A percentile compares a stretch with the other conserved stretches of the same genome.
Evolutionary conservation across 2,888 invertebrate species (phyloP).

Genomic region (Raillietiella orientalis): DNA sequence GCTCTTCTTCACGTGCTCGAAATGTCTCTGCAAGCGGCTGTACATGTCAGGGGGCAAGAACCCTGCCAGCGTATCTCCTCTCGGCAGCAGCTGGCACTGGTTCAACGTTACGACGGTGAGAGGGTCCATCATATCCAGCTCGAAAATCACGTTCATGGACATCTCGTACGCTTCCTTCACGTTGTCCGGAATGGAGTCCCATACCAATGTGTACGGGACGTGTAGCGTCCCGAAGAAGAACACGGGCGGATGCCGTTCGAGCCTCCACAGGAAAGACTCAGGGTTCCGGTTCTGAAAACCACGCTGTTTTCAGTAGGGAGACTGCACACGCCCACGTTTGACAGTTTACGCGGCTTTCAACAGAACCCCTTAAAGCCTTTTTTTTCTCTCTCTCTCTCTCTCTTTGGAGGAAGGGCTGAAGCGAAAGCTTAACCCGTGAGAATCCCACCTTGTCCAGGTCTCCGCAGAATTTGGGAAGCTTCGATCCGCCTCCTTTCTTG

Average conservation of each 20-base stretch:
- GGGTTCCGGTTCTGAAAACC: too few relatives aligned
- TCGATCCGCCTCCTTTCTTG: too few relatives aligned
- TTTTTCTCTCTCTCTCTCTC: too few relatives aligned
- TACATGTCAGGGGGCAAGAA: conserved; percentile 15
- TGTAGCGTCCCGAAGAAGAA: conserved; percentile 22
- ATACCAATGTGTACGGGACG: conserved; percentile 20
- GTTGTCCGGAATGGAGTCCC: conserved; percentile 18
- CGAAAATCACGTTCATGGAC: conserved; percentile 18
- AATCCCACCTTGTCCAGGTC: too few relatives aligned
- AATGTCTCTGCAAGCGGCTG: conserved; percentile 14
- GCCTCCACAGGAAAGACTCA: conserved; percentile 9
- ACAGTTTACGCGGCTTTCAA: too few relatives aligned
- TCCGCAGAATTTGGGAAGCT: too few relatives aligned
- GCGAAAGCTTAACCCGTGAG: too few relatives aligned
- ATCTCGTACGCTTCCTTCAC: conserved; percentile 16
- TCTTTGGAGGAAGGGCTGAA: too few relatives aligned
- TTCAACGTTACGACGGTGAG: conserved; percentile 15
- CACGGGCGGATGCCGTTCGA: conserved; percentile 10
- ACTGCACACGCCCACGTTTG: too few relatives aligned
- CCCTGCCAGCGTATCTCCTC: conserved; percentile 11
- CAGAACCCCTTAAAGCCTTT: too few relatives aligned
- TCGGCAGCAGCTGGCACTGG: conserved; percentile 16
- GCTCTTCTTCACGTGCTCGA: conserved; percentile 14
- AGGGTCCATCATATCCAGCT: conserved; percentile 19
- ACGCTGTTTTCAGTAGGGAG: too few relatives aligned